Evolutionary conservation across 2,797 vertebrate species (phyloP).

Genomic region (Macroramphosus scolopax): DNA sequence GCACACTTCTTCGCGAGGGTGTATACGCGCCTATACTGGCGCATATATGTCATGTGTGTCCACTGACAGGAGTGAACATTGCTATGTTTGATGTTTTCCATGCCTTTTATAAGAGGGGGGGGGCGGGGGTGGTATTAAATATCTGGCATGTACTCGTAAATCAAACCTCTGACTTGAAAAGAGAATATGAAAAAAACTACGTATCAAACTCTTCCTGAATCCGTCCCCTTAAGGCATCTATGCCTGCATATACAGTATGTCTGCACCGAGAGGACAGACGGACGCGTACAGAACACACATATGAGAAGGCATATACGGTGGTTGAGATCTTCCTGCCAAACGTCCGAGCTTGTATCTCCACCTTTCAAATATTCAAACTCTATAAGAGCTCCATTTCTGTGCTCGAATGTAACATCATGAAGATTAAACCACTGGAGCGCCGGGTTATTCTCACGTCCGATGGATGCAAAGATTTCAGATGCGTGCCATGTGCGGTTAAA

Average conservation of each 20-base stretch:
- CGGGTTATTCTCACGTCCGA: too few relatives aligned
- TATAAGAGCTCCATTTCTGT: too few relatives aligned
- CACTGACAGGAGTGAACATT: conserved; percentile 11
- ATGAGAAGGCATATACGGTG: too few relatives aligned
- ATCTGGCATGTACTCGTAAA: conserved; percentile 33
- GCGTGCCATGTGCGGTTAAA: too few relatives aligned
- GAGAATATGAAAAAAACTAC: conserved; percentile 21
- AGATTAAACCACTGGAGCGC: too few relatives aligned
- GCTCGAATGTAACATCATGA: too few relatives aligned
- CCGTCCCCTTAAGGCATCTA: conserved; percentile 18
- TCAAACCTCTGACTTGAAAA: conserved; percentile 42
- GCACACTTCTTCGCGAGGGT: conserved; percentile 14
- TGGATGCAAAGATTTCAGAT: too few relatives aligned
- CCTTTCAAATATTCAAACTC: too few relatives aligned
- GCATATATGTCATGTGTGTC: conserved; percentile 25
- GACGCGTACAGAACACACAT: neutral
- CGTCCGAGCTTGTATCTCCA: too few relatives aligned
- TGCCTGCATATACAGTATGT: conserved; percentile 18
- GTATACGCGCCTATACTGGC: conserved; percentile 18
- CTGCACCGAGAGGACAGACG: conserved; percentile 11
- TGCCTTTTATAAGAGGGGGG: neutral
- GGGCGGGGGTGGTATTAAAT: too few relatives aligned
- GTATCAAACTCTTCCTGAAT: conserved; percentile 26
- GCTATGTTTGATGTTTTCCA: conserved; percentile 53
- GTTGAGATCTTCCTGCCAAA: too few relatives aligned